Evolutionary conservation across 2,113 vertebrate genomes (phyloP).

Genomic region (Rhadina sibilatrix): DNA sequence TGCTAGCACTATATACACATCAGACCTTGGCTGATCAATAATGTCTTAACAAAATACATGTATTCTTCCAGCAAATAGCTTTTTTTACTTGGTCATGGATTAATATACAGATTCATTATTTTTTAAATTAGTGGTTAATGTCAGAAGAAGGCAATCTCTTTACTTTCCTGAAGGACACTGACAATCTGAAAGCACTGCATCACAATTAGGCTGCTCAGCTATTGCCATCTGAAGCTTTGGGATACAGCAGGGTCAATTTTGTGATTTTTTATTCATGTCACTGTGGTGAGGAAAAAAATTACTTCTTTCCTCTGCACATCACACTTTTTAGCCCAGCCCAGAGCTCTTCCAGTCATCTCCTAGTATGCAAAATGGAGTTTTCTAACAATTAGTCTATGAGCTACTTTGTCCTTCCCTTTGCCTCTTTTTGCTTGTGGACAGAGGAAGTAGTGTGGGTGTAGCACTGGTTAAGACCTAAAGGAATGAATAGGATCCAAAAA

Average conservation of each 20-base stretch:
- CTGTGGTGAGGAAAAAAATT: background rate
- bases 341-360: background rate
- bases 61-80: background rate
- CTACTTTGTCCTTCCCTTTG: background rate
- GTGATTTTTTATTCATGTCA: background rate
- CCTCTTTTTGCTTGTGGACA: background rate
- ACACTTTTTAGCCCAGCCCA: background rate
- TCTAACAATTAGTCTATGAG: background rate
- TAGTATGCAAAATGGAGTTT: background rate
- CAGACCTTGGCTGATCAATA: background rate
- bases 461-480: background rate
- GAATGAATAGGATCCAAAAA: background rate
- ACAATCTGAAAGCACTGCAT: background rate
- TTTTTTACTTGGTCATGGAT: background rate
- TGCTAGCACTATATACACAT: background rate
- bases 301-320: background rate
- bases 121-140: background rate
- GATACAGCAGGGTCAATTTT: background rate
- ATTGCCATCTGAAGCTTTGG: background rate
- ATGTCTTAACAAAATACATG: background rate
- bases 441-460: background rate
- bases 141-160: background rate
- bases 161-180: background rate
- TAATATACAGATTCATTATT: background rate
- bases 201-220: background rate